Evolutionary conservation across 1,140 invertebrate species (phyloP), one percentile per base, ranked within the genome.

Genomic region (Asobara japonica): DNA sequence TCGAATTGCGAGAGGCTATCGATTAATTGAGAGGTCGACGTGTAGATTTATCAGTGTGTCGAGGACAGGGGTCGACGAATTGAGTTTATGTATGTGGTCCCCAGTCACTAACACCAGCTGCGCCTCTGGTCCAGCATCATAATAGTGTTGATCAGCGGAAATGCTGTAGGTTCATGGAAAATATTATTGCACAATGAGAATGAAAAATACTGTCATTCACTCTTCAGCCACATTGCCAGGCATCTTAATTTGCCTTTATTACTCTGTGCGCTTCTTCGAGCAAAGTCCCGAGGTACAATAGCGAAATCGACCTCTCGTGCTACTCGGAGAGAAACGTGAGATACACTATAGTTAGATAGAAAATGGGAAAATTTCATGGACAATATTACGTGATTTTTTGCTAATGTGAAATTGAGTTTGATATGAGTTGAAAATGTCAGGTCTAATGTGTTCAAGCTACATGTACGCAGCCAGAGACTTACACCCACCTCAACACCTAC

Each of bases 71-170:
- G 18, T 65, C 33, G 64, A 20, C 20, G 31, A 65, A 36, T 41
- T 65, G 20, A 41, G 64, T 25, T 45, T 45, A 27, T 48, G 36
- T 22, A 27, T 56, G 29, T 48, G 38, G 5, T 45, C n/a, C 38
- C 22, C 4, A 51, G 30, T 18, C 13, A 13, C 22, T 56, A 56
- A 56, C 6, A 18, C 22, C 45, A 51, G 51, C 22, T 56, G 51
- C 20, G 22, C 3, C 20, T 56, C 51, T 56, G 8, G 20, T 41
- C 36, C 51, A 1, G 38, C 27, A 41, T 27, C 22, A 10, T 66
- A 36, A 36, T 20, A 65, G 22, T 41, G 64, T 41, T 65, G 20
- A 65, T 65, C 64, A 41, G 13, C 33, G 20, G n/a, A 65, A 65
- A 51, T 51, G 45, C 3, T n/a, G 3, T 8, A 18, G 45, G 16